These are phyloP conservation scores for Thalassarche chlororhynchos DNA, from an alignment of 2,113 vertebrate species.

Conservation along the genomic window DNA sequence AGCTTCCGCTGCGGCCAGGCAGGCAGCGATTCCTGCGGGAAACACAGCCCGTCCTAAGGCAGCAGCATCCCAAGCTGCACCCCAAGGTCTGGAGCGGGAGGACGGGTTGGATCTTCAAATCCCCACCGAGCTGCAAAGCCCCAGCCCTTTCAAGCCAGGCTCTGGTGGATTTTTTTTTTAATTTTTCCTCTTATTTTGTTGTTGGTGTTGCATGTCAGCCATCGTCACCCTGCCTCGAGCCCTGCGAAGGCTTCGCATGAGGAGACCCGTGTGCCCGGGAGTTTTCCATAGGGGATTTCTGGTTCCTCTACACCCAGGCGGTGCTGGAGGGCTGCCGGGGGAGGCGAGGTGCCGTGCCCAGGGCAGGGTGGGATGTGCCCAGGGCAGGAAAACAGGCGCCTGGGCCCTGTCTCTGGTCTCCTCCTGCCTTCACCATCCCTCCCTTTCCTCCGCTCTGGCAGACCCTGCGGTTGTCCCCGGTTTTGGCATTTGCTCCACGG, in stretches of 20 bases:
- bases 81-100: not conserved
- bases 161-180: not conserved
- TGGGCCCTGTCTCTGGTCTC: not conserved
- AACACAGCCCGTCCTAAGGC: fast-evolving
- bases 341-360: not conserved
- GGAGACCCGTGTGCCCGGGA: fast-evolving
- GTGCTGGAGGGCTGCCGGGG: not conserved
- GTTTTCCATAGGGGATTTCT: not conserved
- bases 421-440: not conserved
- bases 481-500: fast-evolving
- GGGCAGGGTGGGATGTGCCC: not conserved
- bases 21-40: fast-evolving
- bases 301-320: fast-evolving
- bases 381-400: not conserved
- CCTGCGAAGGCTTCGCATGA: fast-evolving
- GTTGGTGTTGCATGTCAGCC: fast-evolving
- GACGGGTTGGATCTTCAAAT: fast-evolving
- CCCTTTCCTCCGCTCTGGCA: not conserved
- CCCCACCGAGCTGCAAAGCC: fast-evolving
- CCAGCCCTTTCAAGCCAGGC: not conserved
- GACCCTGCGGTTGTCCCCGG: fast-evolving
- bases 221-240: fast-evolving
- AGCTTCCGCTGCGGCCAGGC: fast-evolving
- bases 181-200: not conserved
- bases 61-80: fast-evolving